Evolutionary conservation across 2,888 invertebrate genomes (phyloP), one percentile per base, ranked within the genome.

Genomic region (Ptychoptera contaminata): DNA sequence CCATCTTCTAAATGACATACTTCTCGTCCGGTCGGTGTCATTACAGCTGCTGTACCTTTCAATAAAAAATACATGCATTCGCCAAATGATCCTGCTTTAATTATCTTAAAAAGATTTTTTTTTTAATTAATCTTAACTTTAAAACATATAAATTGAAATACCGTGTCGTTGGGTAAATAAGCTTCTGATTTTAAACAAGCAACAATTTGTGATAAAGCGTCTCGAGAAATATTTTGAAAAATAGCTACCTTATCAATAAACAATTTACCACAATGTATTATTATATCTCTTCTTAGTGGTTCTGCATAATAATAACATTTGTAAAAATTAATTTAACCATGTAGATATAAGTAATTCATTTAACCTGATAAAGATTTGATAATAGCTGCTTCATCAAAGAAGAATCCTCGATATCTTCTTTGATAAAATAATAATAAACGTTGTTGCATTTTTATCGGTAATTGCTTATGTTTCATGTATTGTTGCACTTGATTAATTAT

Each of bases 21-120:
- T 66, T 77, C 78, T 52, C 69, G 69, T 23, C 77, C 77, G 11
- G 72, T 73, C 11, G 70, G 61, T 1, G 76, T 74, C 43, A 69
- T 68, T 6, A 77, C 68, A 8, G 73, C 71, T 1, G 78, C 77
- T 0, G 75, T 75, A 9, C 79, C 79, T 37, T 63, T 67, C 1
- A 70, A 69, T 29, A 79, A 63, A 53, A 79, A 78, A 57, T 71
- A 79, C 77, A 79, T 76, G 56, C 73, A 72, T 47, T 74, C 71
- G 0, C 76, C 77, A 12, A 63, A 56, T 10, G 70, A 69, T 0
- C 74, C 74, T 0, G 73, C 71, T 47, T 72, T 71, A 8, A 74
- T 60, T 37, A 79, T 72, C 23, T 23, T 23, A 23, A 3, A 23
- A 23, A 23, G 7, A n/a, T n/a, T n/a, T n/a, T n/a, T n/a, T n/a